These are phyloP conservation scores for Conus betulinus DNA, from an alignment of 1,140 invertebrate species.

Conservation along the genomic window DNA sequence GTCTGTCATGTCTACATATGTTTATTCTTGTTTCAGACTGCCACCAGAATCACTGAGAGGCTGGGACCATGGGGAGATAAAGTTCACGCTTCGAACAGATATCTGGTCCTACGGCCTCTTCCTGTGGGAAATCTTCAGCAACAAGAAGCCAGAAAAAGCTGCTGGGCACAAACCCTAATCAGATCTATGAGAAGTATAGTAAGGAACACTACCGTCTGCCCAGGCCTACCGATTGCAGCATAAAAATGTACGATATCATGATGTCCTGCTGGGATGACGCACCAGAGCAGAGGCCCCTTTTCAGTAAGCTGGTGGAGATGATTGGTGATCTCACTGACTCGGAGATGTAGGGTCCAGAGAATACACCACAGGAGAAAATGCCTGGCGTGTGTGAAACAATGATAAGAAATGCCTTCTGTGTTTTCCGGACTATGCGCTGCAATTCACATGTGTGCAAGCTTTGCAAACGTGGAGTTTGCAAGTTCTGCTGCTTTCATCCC, in stretches of 20 bases:
- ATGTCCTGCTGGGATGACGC: slow-evolving; percentile 78
- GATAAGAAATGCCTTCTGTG: no score
- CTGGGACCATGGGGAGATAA: background rate
- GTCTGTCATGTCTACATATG: background rate
- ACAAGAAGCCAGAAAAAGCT: background rate
- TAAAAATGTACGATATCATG: slow-evolving; percentile 78
- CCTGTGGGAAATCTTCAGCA: slow-evolving; percentile 32
- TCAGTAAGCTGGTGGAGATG: slow-evolving; percentile 96
- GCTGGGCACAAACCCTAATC: background rate
- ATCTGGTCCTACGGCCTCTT: slow-evolving; percentile 24
- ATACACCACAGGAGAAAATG: no score
- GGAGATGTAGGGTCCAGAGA: background rate
- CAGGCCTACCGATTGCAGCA: background rate
- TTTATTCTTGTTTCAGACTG: background rate
- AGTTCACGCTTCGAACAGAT: slow-evolving; percentile 12
- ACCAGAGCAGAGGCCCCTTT: slow-evolving; percentile 95
- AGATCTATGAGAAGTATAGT: background rate
- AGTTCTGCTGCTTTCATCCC: no score
- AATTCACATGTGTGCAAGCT: no score
- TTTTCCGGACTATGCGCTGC: no score
- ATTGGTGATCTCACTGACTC: slow-evolving; percentile 85
- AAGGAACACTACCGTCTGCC: background rate
- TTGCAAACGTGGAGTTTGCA: no score
- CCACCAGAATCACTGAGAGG: background rate
- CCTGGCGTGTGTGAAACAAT: no score